Evolutionary conservation across 1,140 invertebrate genomes (phyloP).

Genomic region (Drosophila setifemur): DNA sequence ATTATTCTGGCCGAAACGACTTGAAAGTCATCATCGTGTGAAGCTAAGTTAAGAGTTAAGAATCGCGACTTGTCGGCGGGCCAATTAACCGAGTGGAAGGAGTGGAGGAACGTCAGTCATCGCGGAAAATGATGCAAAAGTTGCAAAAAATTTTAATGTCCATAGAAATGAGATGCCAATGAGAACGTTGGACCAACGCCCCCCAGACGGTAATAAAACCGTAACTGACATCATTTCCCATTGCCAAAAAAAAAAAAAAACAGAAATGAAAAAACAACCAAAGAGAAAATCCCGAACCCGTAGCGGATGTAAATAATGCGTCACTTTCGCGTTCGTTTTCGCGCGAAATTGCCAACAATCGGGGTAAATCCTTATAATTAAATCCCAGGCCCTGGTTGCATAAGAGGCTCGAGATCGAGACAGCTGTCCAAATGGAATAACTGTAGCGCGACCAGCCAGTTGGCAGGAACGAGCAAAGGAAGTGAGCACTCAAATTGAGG

Average conservation of each 20-base stretch:
- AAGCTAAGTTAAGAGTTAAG: constrained; percentile 19
- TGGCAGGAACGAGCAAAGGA: constrained; percentile 61
- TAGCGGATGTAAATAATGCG: constrained; percentile 64
- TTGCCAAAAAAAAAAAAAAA: not conserved
- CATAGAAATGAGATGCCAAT: constrained; percentile 5
- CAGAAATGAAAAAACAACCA: not conserved
- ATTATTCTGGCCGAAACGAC: constrained; percentile 49
- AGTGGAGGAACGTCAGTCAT: constrained; percentile 19
- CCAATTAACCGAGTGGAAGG: constrained; percentile 25
- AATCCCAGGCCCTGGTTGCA: constrained; percentile 45
- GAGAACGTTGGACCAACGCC: constrained; percentile 6
- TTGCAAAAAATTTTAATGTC: constrained; percentile 19
- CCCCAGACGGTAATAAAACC: not conserved
- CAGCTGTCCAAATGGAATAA: constrained; percentile 51
- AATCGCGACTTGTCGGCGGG: constrained; percentile 31
- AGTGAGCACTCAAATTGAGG: constrained; percentile 53
- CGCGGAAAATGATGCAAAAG: constrained; percentile 12
- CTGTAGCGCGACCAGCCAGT: constrained; percentile 49
- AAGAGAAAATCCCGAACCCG: constrained; percentile 16
- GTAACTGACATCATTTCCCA: constrained; percentile 42
- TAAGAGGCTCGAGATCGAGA: constrained; percentile 3
- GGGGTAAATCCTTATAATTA: constrained; percentile 76
- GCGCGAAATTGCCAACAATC: constrained; percentile 43
- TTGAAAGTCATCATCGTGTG: constrained; percentile 57
- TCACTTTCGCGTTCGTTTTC: constrained; percentile 55